A percentile compares a stretch with the other conserved stretches of the same genome.
Conservation (phyloP, 2,888 invertebrate genomes). For the Luffia ferchaultella region DNA sequence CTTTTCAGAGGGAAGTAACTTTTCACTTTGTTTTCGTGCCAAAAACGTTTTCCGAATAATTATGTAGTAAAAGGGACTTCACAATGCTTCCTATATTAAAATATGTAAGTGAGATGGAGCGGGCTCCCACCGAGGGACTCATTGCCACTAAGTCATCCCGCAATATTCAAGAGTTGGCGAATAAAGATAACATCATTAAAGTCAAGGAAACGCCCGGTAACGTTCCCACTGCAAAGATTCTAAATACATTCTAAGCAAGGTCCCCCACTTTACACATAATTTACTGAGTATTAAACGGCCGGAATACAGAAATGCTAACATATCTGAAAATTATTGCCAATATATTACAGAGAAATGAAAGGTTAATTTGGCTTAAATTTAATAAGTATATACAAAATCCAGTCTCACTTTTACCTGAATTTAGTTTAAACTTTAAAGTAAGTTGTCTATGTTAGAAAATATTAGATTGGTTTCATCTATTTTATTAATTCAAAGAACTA, state of each 20-base stretch:
- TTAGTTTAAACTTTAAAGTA: too few relatives aligned
- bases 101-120: neutral
- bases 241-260: neutral
- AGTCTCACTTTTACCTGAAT: too few relatives aligned
- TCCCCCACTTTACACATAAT: neutral
- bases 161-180: slow-evolving; percentile 27
- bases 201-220: slow-evolving; percentile 3
- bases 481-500: too few relatives aligned
- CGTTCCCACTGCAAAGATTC: neutral
- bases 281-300: neutral
- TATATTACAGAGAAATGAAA: too few relatives aligned
- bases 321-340: too few relatives aligned
- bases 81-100: neutral
- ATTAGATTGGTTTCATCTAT: too few relatives aligned
- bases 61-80: slow-evolving; percentile 3
- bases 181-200: slow-evolving; percentile 33
- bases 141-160: slow-evolving; percentile 18
- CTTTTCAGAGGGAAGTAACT: neutral
- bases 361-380: too few relatives aligned
- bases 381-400: too few relatives aligned
- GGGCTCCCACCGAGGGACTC: neutral
- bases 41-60: neutral
- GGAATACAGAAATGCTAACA: too few relatives aligned
- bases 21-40: neutral
- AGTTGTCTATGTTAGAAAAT: too few relatives aligned